Evolutionary conservation across 1,140 invertebrate species (phyloP).

Genomic region (Neodiprion virginianus): DNA sequence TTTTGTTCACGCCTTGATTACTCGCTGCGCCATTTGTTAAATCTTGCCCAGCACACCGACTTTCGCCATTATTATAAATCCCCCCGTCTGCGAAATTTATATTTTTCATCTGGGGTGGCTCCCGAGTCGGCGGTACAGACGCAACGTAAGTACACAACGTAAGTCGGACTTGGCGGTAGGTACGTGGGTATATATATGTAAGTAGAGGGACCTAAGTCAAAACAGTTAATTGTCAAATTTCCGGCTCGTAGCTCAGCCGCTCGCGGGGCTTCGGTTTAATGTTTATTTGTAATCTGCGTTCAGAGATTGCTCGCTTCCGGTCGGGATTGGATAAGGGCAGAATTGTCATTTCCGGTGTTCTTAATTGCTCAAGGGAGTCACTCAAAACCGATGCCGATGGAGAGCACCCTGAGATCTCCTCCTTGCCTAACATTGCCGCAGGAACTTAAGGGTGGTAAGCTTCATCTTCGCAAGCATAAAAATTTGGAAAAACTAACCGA

Average conservation of each 20-base stretch:
- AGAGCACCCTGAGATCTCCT: background rate
- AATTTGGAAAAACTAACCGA: too few relatives aligned
- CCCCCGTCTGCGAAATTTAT: background rate
- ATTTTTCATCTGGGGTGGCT: background rate
- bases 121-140: background rate
- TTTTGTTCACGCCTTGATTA: constrained; percentile 5
- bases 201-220: background rate
- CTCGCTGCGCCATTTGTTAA: background rate
- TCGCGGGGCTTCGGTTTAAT: constrained; percentile 4
- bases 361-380: constrained; percentile 5
- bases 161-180: background rate
- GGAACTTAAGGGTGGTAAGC: too few relatives aligned
- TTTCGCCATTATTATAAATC: constrained; percentile 8
- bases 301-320: constrained; percentile 1
- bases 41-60: background rate
- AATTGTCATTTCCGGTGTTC: constrained; percentile 2
- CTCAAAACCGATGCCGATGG: background rate
- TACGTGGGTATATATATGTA: background rate
- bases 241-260: constrained; percentile 6
- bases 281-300: constrained; percentile 7
- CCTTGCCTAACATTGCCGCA: background rate
- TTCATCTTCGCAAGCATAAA: too few relatives aligned
- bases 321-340: background rate
- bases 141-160: background rate
- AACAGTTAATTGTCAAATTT: constrained; percentile 6